Percentiles rank a stretch among this genome's conserved stretches.
Evolutionary conservation across 2,113 vertebrate genomes (phyloP).

Genomic region (Pomatorhinus ruficollis): DNA sequence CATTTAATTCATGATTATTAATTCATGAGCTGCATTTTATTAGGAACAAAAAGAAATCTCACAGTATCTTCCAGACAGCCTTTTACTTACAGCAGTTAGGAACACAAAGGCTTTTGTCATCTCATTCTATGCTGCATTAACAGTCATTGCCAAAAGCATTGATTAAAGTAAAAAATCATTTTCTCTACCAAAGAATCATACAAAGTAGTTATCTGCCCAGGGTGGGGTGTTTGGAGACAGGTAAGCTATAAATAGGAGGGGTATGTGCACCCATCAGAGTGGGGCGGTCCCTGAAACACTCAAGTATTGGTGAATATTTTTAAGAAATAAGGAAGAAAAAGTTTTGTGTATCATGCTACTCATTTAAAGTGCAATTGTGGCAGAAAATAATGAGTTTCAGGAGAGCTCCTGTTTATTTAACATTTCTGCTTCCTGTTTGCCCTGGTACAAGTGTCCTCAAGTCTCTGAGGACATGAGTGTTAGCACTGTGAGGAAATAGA

Average conservation of each 20-base stretch:
- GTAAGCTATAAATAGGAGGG: conserved; percentile 47
- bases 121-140: not conserved
- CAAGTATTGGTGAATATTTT: conserved; percentile 12
- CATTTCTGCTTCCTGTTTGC: not conserved
- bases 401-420: not conserved
- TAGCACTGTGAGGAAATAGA: not conserved
- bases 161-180: conserved; percentile 3
- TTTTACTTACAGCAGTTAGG: conserved; percentile 38
- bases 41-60: conserved; percentile 20
- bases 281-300: conserved; percentile 17
- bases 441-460: not conserved
- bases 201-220: not conserved
- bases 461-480: not conserved
- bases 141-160: not conserved
- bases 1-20: not conserved
- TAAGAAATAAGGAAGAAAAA: not conserved
- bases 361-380: conserved; percentile 44
- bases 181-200: conserved; percentile 19
- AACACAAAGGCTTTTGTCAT: conserved; percentile 33
- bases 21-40: not conserved
- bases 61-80: conserved; percentile 1
- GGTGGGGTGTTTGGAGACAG: not conserved
- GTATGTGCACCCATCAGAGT: not conserved
- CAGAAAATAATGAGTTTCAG: conserved; percentile 1
- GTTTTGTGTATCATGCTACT: not conserved